Conservation (phyloP, 2,888 invertebrate species). For the Quadroppia sp. region DNA sequence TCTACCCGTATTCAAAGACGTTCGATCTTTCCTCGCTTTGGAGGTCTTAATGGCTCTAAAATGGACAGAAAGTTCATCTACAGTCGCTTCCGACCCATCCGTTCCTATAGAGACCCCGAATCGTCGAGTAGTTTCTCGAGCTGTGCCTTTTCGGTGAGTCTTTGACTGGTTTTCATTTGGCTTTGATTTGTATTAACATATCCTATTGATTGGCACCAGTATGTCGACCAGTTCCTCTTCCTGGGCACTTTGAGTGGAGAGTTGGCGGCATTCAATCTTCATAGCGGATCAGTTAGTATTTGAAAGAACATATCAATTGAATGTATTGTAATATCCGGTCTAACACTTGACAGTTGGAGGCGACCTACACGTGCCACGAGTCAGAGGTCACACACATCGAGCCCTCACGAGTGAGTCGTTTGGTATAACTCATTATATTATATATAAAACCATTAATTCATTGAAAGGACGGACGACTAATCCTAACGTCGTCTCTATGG, state of each 20-base stretch:
- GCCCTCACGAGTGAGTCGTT: constrained; percentile 53
- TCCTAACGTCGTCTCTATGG: constrained; percentile 82
- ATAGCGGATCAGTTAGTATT: constrained; percentile 60
- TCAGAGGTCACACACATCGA: constrained; percentile 71
- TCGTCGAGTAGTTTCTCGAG: constrained; percentile 72
- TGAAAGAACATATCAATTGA: too few species aligned
- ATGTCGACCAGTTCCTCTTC: constrained; percentile 62
- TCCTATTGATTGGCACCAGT: constrained; percentile 18
- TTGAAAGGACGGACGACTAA: constrained; percentile 62
- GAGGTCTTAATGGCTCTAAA: constrained; percentile 60
- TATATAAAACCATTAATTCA: neutral
- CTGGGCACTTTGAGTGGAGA: constrained; percentile 89
- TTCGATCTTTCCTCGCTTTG: constrained; percentile 55
- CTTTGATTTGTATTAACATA: neutral
- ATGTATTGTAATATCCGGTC: too few species aligned
- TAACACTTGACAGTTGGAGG: constrained; percentile 59
- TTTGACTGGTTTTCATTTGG: constrained; percentile 45
- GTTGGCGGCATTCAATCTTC: constrained; percentile 77
- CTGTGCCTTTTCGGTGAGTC: constrained; percentile 61
- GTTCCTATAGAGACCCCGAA: constrained; percentile 63
- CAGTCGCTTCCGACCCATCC: constrained; percentile 71
- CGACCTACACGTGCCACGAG: constrained; percentile 74
- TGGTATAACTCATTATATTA: constrained; percentile 32
- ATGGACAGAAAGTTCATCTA: constrained; percentile 77
- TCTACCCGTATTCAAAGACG: constrained; percentile 62